Conservation (phyloP, 2,888 invertebrate genomes). For the Mythimna loreyi region DNA sequence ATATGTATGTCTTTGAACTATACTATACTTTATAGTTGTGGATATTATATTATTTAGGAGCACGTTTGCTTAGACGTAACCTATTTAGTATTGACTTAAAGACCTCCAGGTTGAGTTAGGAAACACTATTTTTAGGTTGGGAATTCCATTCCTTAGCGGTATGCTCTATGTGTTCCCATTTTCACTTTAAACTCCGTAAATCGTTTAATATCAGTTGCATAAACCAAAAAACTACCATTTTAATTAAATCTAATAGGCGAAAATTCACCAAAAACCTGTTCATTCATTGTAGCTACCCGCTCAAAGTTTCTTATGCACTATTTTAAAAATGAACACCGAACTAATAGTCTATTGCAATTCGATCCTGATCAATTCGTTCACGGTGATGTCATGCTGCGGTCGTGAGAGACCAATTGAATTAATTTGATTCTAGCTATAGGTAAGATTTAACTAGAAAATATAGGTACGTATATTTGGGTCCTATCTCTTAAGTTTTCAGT, state of each 20-base stretch:
- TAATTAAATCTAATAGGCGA: not conserved
- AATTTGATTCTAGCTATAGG: not conserved
- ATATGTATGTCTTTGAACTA: too few relatives aligned
- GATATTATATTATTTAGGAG: too few relatives aligned
- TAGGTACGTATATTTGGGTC: not conserved
- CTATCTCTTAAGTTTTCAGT: not conserved
- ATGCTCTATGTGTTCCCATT: too few relatives aligned
- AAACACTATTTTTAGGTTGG: too few relatives aligned
- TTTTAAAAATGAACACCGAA: not conserved
- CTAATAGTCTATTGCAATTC: constrained; percentile 11
- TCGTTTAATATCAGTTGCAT: not conserved
- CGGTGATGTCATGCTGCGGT: constrained; percentile 2
- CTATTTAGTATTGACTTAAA: too few relatives aligned
- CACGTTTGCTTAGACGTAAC: too few relatives aligned
- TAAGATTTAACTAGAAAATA: not conserved
- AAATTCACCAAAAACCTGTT: not conserved
- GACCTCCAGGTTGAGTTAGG: too few relatives aligned
- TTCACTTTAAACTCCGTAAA: too few relatives aligned
- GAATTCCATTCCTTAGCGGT: too few relatives aligned
- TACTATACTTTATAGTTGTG: too few relatives aligned
- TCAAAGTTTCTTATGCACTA: not conserved
- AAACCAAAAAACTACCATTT: not conserved
- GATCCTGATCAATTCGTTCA: constrained; percentile 15
- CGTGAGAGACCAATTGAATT: not conserved
- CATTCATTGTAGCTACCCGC: not conserved